Evolutionary conservation across 2,888 invertebrate species (phyloP).

Genomic region (Cistogaster globosa): DNA sequence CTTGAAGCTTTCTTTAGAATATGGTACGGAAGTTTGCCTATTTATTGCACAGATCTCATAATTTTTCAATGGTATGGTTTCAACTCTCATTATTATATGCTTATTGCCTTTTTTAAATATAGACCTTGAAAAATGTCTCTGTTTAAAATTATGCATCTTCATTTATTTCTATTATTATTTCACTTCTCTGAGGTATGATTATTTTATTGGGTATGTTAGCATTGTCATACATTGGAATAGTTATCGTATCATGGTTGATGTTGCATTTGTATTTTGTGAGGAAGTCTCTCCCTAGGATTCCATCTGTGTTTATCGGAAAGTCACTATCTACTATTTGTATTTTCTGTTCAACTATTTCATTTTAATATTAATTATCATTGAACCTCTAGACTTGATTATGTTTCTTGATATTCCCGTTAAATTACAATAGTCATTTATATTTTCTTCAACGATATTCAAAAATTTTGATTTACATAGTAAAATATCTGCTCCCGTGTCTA

Average conservation of each 20-base stretch:
- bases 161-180: not conserved
- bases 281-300: not conserved
- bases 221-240: not conserved
- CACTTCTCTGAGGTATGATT: not conserved
- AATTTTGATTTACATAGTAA: too few relatives aligned
- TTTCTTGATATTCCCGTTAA: conserved; percentile 1
- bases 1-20: not conserved
- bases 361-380: not conserved
- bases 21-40: not conserved
- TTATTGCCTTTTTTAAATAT: not conserved
- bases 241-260: not conserved
- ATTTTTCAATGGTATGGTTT: too few relatives aligned
- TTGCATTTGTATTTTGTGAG: not conserved
- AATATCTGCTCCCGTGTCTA: too few relatives aligned
- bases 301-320: not conserved
- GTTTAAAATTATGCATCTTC: not conserved
- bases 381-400: not conserved
- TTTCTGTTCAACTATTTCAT: too few relatives aligned
- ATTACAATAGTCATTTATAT: not conserved
- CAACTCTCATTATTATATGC: not conserved
- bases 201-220: not conserved
- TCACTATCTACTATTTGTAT: not conserved
- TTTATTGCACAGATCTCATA: not conserved
- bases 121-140: not conserved
- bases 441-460: not conserved